A percentile compares a stretch with the other conserved stretches of the same genome.
Evolutionary conservation across 2,888 invertebrate species (phyloP).

Genomic region (Drosophila percnosoma): DNA sequence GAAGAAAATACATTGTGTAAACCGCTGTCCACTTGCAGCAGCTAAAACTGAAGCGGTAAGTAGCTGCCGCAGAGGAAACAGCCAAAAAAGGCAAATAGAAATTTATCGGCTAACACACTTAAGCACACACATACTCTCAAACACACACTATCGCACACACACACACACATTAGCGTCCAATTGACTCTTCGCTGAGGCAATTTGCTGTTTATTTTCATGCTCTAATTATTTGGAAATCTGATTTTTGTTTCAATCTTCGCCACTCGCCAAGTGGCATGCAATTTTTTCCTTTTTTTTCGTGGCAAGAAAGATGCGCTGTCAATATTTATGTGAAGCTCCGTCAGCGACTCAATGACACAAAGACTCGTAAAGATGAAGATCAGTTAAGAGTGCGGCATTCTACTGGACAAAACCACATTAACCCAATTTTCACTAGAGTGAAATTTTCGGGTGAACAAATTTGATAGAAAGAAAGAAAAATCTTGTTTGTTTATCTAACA

Average conservation of each 20-base stretch:
- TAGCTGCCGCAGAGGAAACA: conserved; percentile 45
- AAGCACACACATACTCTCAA: conserved; percentile 29
- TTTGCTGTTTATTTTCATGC: conserved; percentile 77
- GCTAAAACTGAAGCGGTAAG: conserved; percentile 52
- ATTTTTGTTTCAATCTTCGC: conserved; percentile 50
- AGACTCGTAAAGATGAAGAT: conserved; percentile 44
- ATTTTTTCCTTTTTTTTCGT: conserved; percentile 13
- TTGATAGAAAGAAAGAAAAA: conserved; percentile 45
- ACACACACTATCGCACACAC: conserved; percentile 7
- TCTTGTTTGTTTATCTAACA: conserved; percentile 68
- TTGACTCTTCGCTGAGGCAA: conserved; percentile 51
- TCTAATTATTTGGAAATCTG: conserved; percentile 79
- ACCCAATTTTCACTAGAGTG: conserved; percentile 75
- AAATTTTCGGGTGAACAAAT: conserved; percentile 57
- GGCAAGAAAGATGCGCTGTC: conserved; percentile 14
- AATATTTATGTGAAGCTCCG: conserved; percentile 26
- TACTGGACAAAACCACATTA: conserved; percentile 29
- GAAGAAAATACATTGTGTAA: conserved; percentile 31
- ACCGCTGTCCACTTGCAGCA: conserved; percentile 56
- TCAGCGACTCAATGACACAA: conserved; percentile 53
- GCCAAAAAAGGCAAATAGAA: conserved; percentile 77
- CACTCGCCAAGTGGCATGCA: conserved; percentile 48
- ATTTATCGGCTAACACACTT: conserved; percentile 47
- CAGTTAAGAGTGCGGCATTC: conserved; percentile 22
- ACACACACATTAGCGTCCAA: conserved; percentile 5